phyloP scores from a whole-genome alignment of 1,140 invertebrate genomes.

The Drosophila malerkotliana region DNA sequence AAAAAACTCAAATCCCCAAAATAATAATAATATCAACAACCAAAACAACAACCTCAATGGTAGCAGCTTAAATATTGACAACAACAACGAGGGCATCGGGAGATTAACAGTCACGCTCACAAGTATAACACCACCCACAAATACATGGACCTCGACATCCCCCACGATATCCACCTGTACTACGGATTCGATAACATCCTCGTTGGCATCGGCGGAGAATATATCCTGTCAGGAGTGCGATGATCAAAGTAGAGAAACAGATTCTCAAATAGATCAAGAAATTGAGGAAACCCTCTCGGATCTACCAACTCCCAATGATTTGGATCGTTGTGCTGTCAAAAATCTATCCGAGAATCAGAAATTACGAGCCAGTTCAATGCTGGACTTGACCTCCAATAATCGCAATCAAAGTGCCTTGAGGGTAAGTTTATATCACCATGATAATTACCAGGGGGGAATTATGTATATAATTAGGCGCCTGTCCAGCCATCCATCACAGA shows the following conservation, averaged over 20 bases:
- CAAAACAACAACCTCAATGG: slow-evolving; percentile 13
- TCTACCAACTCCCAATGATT: background rate
- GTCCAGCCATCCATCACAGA: slow-evolving; percentile 2
- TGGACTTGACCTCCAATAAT: slow-evolving; percentile 48
- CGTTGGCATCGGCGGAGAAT: slow-evolving; percentile 18
- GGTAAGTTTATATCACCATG: slow-evolving; percentile 13
- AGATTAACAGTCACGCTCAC: slow-evolving; percentile 29
- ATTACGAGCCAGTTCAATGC: slow-evolving; percentile 57
- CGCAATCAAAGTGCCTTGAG: slow-evolving; percentile 29
- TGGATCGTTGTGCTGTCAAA: background rate
- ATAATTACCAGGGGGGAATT: background rate
- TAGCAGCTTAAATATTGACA: slow-evolving; percentile 19
- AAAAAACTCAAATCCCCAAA: slow-evolving; percentile 28
- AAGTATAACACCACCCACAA: slow-evolving; percentile 22
- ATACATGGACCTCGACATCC: slow-evolving; percentile 12
- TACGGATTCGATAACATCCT: slow-evolving; percentile 15
- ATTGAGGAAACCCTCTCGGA: background rate
- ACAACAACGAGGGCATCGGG: slow-evolving; percentile 11
- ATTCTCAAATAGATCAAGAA: background rate
- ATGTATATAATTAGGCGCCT: background rate
- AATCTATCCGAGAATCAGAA: slow-evolving; percentile 9
- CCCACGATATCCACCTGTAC: slow-evolving; percentile 35
- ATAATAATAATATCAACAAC: slow-evolving; percentile 10
- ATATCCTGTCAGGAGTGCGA: slow-evolving; percentile 29
- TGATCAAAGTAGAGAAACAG: background rate